Evolutionary conservation across 2,113 vertebrate species (phyloP).

Genomic region (Mus musculus): DNA sequence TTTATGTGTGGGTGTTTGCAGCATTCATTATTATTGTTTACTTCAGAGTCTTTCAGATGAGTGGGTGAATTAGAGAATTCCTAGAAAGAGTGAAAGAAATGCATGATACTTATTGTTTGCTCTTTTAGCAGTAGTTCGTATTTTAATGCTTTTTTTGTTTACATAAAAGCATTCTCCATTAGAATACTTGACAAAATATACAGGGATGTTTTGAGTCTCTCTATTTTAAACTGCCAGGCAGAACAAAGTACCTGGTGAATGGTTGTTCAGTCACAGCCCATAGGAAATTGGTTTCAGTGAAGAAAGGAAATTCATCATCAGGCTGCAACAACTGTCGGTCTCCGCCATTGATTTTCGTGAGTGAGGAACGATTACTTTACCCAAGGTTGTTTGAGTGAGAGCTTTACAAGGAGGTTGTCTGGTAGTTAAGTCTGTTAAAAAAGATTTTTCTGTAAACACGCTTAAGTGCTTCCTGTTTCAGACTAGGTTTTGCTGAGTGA

Average conservation of each 20-base stretch:
- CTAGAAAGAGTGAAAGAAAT: neutral
- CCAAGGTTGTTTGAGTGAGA: neutral
- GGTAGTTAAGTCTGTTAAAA: slow-evolving; percentile 53
- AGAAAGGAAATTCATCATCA: slow-evolving; percentile 53
- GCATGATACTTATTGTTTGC: neutral
- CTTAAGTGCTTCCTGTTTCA: slow-evolving; percentile 67
- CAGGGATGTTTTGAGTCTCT: neutral
- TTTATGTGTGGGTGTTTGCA: neutral
- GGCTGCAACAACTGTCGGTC: slow-evolving; percentile 37
- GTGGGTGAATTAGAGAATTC: neutral
- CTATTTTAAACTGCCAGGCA: neutral
- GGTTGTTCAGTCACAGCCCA: slow-evolving; percentile 26
- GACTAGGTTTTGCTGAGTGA: slow-evolving; percentile 56
- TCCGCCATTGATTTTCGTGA: slow-evolving; percentile 12
- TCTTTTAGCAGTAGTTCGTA: neutral
- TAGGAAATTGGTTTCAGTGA: slow-evolving; percentile 52
- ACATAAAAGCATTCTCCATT: neutral
- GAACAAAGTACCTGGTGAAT: slow-evolving; percentile 50
- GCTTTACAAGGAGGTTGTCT: neutral
- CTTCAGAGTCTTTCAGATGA: slow-evolving; percentile 13
- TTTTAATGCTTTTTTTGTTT: neutral
- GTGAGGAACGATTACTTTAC: slow-evolving; percentile 14
- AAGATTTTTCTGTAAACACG: slow-evolving; percentile 62
- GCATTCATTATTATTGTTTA: neutral
- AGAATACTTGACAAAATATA: slow-evolving; percentile 33